Evolutionary conservation across 2,888 invertebrate genomes (phyloP), one percentile per base, ranked within the genome.

Genomic region (Hyposoter didymator): DNA sequence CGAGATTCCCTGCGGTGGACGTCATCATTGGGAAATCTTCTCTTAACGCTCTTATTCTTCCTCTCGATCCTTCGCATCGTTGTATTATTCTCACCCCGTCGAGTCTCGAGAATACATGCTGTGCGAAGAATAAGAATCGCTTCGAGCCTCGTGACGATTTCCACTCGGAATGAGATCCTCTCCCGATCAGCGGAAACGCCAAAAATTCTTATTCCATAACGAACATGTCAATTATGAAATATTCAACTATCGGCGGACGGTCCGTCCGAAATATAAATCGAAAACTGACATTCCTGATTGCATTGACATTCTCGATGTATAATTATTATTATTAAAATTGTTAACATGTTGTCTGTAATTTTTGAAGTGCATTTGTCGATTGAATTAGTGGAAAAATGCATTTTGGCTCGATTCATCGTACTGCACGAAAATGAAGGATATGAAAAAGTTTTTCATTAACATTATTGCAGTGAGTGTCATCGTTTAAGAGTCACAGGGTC

Each of bases 11-110:
- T 87, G 79, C 84, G 86, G 89, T 88, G 88, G 86, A 88, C 88
- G 89, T 87, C 91, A 89, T 91, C 89, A 86, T 84, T 78, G 75
- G 89, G 86, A 89, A 88, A 90, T 90, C 89, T 88, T 89, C 90
- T 87, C 85, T 84, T 82, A 82, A 87, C 88, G 87, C 84, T 87
- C 69, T 86, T 86, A 66, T 32, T 55, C 72, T 49, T 49, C 49
- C 45, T 78, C 28, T 66, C 28, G 73, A 52, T 49, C 49, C 73
- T 59, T 47, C 74, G 19, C n/a, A 47, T 17, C 49, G 66, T 75
- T 49, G 49, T 66, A 76, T 86, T 70, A 76, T 86, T 79, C 66
- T 70, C 70, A 55, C 19, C 64, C 84, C 80, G 72, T 75, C 75
- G 79, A 66, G 82, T 75, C 79, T 85, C 85, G 87, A 84, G 88